phyloP scores from a whole-genome alignment of 2,888 invertebrate species.

The Tetanocera ferruginea region DNA sequence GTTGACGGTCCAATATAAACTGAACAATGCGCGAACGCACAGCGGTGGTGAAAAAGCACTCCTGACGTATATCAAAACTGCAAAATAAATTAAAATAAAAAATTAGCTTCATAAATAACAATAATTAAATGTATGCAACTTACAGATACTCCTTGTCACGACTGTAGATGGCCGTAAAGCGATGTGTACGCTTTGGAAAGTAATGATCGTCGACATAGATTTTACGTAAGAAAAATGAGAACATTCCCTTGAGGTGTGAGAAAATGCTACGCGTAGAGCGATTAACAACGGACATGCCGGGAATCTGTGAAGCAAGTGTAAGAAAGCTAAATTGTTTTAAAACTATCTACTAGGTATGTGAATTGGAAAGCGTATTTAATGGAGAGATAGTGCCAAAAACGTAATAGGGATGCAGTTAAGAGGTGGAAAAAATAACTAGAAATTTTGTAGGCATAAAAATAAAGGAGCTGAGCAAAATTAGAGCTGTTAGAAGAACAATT shows the following conservation, averaged over 20 bases:
- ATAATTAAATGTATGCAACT: conserved; percentile 67
- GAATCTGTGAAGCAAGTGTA: conserved; percentile 60
- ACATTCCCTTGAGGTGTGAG: conserved; percentile 62
- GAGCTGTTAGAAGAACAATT: too few species aligned
- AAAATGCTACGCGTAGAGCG: conserved; percentile 70
- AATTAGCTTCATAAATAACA: background rate
- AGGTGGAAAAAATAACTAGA: background rate
- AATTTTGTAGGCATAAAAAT: background rate
- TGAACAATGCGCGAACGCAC: conserved; percentile 91
- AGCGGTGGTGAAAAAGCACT: conserved; percentile 88
- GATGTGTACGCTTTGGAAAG: conserved; percentile 83
- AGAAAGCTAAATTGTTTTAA: background rate
- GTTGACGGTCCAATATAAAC: conserved; percentile 90
- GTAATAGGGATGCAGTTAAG: background rate
- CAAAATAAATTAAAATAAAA: conserved; percentile 51
- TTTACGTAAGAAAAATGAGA: conserved; percentile 59
- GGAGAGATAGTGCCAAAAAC: background rate
- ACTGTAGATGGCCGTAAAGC: conserved; percentile 90
- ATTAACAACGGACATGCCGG: conserved; percentile 75
- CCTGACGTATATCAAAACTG: conserved; percentile 86
- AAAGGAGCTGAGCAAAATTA: too few species aligned
- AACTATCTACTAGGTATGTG: background rate
- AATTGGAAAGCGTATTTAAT: background rate
- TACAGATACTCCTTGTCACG: conserved; percentile 93
- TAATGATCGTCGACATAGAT: conserved; percentile 76